Evolutionary conservation across 2,888 invertebrate species (phyloP).

Genomic region (Empis livida): DNA sequence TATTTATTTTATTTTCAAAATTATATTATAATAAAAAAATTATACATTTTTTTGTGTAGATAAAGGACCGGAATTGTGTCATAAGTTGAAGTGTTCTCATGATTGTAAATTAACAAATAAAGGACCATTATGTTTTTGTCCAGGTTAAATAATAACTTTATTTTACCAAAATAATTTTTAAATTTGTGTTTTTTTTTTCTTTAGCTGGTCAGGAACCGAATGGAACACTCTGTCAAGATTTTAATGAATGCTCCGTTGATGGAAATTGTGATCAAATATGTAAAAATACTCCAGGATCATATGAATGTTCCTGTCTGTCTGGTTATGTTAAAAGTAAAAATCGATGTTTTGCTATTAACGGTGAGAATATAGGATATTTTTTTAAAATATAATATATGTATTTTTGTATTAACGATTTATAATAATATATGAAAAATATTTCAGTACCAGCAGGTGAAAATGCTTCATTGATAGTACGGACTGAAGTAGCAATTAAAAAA

Average conservation of each 20-base stretch:
- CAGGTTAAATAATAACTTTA: constrained; percentile 18
- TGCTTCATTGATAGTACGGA: constrained; percentile 55
- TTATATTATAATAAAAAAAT: background rate
- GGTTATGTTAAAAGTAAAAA: constrained; percentile 51
- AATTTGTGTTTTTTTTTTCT: no score
- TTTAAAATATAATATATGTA: background rate
- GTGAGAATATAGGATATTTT: constrained; percentile 35
- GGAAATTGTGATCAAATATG: constrained; percentile 64
- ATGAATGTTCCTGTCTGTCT: constrained; percentile 55
- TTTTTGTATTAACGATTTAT: background rate
- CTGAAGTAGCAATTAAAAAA: constrained; percentile 50
- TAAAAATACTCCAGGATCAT: constrained; percentile 52
- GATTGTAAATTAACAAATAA: constrained; percentile 57
- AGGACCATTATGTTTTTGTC: constrained; percentile 65
- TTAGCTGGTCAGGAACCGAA: constrained; percentile 43
- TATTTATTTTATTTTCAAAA: constrained; percentile 10
- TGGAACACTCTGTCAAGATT: constrained; percentile 52
- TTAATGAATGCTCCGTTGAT: constrained; percentile 61
- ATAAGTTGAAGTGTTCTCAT: constrained; percentile 43
- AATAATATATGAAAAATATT: constrained; percentile 6
- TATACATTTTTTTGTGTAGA: background rate
- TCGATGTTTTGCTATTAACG: constrained; percentile 55
- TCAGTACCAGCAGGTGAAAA: constrained; percentile 51
- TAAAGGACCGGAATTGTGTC: constrained; percentile 32
- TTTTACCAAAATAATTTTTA: no score